Evolutionary conservation across 2,888 invertebrate species (phyloP).

Genomic region (Rotaria magnacalcarata): DNA sequence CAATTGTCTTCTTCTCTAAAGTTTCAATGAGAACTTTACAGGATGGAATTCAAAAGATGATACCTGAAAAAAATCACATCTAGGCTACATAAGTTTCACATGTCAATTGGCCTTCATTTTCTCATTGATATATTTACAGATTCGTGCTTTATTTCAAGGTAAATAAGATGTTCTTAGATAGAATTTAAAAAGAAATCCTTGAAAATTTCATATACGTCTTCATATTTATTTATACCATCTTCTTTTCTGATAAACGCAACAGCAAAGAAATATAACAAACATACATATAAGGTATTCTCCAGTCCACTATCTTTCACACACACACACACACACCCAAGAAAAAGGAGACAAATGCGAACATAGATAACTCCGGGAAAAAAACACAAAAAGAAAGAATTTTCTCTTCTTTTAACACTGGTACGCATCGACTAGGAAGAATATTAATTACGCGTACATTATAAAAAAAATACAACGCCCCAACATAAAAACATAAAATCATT

Average conservation of each 20-base stretch:
- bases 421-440: constrained; percentile 10
- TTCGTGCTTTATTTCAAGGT: background rate
- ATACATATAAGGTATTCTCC: background rate
- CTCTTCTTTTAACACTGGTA: background rate
- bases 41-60: background rate
- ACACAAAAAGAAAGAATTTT: no score
- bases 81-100: background rate
- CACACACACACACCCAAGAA: background rate
- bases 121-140: background rate
- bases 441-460: background rate
- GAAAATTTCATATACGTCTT: background rate
- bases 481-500: background rate
- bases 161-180: background rate
- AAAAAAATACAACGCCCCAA: background rate
- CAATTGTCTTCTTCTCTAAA: no score
- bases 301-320: background rate
- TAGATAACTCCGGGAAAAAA: background rate
- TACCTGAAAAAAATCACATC: constrained; percentile 3
- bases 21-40: background rate
- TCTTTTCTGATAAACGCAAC: background rate
- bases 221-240: background rate
- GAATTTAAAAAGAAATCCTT: no score
- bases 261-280: constrained; percentile 17
- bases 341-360: background rate
- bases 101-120: background rate